A percentile compares a stretch with the other conserved stretches of the same genome.
phyloP scores from a whole-genome alignment of 1,140 invertebrate genomes.

The Sminthurinus signatus region DNA sequence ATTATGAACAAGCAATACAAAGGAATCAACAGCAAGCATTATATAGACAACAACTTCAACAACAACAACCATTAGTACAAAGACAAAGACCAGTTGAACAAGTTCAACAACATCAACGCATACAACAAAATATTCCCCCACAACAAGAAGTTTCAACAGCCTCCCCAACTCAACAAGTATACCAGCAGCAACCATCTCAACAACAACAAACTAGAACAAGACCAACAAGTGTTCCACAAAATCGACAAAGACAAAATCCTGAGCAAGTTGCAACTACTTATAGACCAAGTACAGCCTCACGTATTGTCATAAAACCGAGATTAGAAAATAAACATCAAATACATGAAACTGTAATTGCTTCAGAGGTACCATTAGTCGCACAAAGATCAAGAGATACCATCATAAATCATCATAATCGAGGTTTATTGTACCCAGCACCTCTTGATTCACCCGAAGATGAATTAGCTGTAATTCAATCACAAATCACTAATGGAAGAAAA shows the following conservation, averaged over 20 bases:
- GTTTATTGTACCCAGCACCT: background rate
- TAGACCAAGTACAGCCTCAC: background rate
- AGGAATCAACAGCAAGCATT: background rate
- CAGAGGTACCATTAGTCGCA: too few relatives aligned
- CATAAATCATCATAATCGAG: too few relatives aligned
- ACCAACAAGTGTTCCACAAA: background rate
- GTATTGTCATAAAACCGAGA: background rate
- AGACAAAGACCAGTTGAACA: background rate
- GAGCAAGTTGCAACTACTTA: background rate
- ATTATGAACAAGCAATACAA: background rate
- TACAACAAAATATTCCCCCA: background rate
- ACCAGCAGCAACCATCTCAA: slow-evolving; percentile 1
- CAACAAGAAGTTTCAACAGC: background rate
- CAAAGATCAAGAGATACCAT: too few relatives aligned
- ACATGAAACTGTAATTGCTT: background rate
- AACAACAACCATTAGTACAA: slow-evolving; percentile 1
- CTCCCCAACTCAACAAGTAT: too few relatives aligned
- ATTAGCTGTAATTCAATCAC: background rate
- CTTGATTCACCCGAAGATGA: slow-evolving; percentile 7
- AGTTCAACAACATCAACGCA: background rate
- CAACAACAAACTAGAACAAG: background rate
- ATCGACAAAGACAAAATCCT: background rate
- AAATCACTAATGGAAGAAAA: background rate
- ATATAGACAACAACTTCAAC: background rate
- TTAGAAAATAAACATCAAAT: slow-evolving; percentile 12